Percentiles rank a stretch among this genome's conserved stretches.
Conservation (phyloP, 1,140 invertebrate species). For the Bombus pascuorum region DNA sequence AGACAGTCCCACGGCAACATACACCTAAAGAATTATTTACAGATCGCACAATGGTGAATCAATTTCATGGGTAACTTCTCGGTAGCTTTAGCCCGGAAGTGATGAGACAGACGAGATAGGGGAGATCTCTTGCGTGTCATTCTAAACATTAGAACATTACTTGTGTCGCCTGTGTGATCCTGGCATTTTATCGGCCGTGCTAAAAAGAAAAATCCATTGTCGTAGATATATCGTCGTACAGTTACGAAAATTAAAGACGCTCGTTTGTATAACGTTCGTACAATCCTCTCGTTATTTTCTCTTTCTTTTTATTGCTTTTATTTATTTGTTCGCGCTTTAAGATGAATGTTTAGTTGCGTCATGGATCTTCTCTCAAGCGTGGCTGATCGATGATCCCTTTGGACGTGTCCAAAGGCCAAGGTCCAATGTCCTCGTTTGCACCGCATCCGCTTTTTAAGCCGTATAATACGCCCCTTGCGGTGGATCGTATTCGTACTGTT, state of each 20-base stretch:
- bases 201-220: slow-evolving; percentile 62
- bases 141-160: slow-evolving; percentile 23
- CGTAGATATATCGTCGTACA: background rate
- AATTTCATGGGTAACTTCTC: slow-evolving; percentile 15
- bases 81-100: slow-evolving; percentile 12
- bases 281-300: background rate
- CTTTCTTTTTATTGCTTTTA: slow-evolving; percentile 12
- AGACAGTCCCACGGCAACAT: slow-evolving; percentile 4
- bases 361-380: slow-evolving; percentile 42
- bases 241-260: background rate
- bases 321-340: slow-evolving; percentile 3
- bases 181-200: slow-evolving; percentile 53
- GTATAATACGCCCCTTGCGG: slow-evolving; percentile 61
- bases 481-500: slow-evolving; percentile 73
- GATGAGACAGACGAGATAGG: slow-evolving; percentile 1
- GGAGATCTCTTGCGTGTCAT: background rate
- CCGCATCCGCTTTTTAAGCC: slow-evolving; percentile 60
- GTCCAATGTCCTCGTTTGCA: slow-evolving; percentile 41
- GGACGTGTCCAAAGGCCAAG: slow-evolving; percentile 55
- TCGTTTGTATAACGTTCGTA: background rate
- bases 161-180: slow-evolving; percentile 15
- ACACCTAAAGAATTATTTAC: slow-evolving; percentile 59
- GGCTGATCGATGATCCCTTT: slow-evolving; percentile 35
- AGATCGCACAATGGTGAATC: slow-evolving; percentile 35
- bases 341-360: slow-evolving; percentile 24